Base-by-base conservation (phyloP, 2,797 vertebrate genomes). In the Pogoniulus pusillus region DNA sequence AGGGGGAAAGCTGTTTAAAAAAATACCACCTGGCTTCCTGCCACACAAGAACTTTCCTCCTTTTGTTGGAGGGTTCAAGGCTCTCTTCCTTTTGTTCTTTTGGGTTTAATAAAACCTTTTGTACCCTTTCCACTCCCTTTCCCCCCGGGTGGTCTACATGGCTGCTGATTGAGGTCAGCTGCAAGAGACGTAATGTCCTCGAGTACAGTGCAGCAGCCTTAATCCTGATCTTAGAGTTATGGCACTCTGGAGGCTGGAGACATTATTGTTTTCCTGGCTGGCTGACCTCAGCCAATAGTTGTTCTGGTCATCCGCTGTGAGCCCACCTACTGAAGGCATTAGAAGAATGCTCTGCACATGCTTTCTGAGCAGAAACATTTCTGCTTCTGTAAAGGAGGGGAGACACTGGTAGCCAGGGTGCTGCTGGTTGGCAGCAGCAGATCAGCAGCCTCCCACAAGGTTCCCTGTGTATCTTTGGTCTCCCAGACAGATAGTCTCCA, bases 11-110 rank as follows among this genome's bases (percentile, higher is more conserved):
- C 77, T 90, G 19, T 85, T 96, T 71, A 71, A 94, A 96, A 64
- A 91, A n/a, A 45, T 45, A 78, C 87, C 77, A 82, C 39, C 76
- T 96, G 91, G 77, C 63, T 89, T 95, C 63, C 45, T 94, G 85
- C 90, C 89, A 94, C 77, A 54, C 10, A 3, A 90, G 63, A 94
- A 87, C 74, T 93, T 94, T 92, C 85, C 55, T 90, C 58, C 64
- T 85, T 92, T 95, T 93, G 76, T 96, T 90, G 75, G 47, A 87
- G 12, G 43, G 58, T 84, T 94, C 80, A 95, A 85, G 66, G 82
- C 90, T 80, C 39, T 83, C 59, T 93, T 93, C 49, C 70, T 91
- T 96, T 96, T 92, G 76, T 94, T 95, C 76, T 96, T 96, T 95
- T 60, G 80, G 94, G 68, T 93, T 94, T 91, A 88, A 87, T 96